These are phyloP conservation scores for Pectinophora gossypiella DNA, from an alignment of 1,140 invertebrate genomes.

Conservation along the genomic window DNA sequence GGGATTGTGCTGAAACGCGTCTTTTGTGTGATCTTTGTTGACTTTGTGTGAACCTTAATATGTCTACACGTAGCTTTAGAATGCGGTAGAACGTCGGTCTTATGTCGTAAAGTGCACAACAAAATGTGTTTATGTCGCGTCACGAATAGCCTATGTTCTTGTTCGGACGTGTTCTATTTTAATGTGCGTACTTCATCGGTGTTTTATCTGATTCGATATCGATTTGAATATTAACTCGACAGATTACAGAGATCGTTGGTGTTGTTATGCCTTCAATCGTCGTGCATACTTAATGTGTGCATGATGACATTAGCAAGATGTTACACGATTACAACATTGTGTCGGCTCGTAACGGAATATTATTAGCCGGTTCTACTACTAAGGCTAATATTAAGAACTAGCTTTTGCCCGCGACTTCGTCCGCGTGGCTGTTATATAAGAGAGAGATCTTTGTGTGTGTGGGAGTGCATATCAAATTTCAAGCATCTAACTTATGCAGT, in stretches of 20 bases:
- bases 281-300: slow-evolving; percentile 3
- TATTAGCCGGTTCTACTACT: not conserved
- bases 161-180: slow-evolving; percentile 32
- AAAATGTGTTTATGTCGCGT: slow-evolving; percentile 37
- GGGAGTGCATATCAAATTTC: too few relatives aligned
- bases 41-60: slow-evolving; percentile 21
- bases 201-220: slow-evolving; percentile 24
- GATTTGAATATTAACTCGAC: slow-evolving; percentile 50
- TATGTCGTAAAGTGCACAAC: slow-evolving; percentile 43
- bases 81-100: slow-evolving; percentile 15
- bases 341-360: too few relatives aligned
- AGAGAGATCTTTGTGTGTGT: too few relatives aligned
- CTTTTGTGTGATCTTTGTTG: slow-evolving; percentile 23
- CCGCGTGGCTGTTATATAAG: slow-evolving; percentile 3
- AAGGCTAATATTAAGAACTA: not conserved
- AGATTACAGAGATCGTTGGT: slow-evolving; percentile 21
- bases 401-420: not conserved
- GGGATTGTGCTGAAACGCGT: slow-evolving; percentile 19
- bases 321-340: not conserved
- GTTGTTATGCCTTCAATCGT: not conserved
- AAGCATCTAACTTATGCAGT: too few relatives aligned
- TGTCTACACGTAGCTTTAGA: slow-evolving; percentile 9
- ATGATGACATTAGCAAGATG: not conserved
- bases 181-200: slow-evolving; percentile 39
- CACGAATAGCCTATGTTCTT: slow-evolving; percentile 21